Conservation (phyloP, 2,888 invertebrate genomes). For the Cerceris ruficornis region DNA sequence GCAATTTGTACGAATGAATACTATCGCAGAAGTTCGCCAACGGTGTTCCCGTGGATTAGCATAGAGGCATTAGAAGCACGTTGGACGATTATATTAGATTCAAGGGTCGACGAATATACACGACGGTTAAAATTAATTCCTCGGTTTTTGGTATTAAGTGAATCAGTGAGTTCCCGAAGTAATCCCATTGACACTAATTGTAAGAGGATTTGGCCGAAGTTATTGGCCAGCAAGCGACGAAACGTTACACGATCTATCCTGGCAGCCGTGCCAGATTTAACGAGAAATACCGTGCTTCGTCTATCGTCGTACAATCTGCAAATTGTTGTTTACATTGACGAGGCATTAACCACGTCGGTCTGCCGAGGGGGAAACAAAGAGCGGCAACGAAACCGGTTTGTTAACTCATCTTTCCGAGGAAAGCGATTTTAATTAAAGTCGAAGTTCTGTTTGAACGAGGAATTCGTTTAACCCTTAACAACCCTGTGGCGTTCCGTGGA, state of each 20-base stretch:
- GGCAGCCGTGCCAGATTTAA: slow-evolving; percentile 41
- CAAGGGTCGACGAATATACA: too few relatives aligned
- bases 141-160: slow-evolving; percentile 3
- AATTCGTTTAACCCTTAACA: too few relatives aligned
- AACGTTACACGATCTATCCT: slow-evolving; percentile 37
- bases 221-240: slow-evolving; percentile 11
- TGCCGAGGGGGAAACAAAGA: neutral
- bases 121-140: neutral
- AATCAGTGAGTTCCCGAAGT: slow-evolving; percentile 24
- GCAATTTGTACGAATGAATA: neutral
- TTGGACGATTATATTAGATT: too few relatives aligned
- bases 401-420: too few relatives aligned
- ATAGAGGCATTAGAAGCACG: too few relatives aligned
- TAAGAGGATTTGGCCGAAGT: slow-evolving; percentile 44
- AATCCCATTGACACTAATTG: slow-evolving; percentile 48
- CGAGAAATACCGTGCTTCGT: slow-evolving; percentile 35
- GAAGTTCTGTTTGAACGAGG: too few relatives aligned
- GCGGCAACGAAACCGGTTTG: too few relatives aligned
- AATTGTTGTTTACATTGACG: slow-evolving; percentile 29
- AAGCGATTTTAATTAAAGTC: too few relatives aligned
- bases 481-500: too few relatives aligned
- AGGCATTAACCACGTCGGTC: neutral
- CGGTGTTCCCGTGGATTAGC: too few relatives aligned
- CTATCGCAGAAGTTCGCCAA: too few relatives aligned
- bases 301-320: slow-evolving; percentile 28